phyloP scores from a whole-genome alignment of 2,797 vertebrate species.

The Leucoraja ocellata region DNA sequence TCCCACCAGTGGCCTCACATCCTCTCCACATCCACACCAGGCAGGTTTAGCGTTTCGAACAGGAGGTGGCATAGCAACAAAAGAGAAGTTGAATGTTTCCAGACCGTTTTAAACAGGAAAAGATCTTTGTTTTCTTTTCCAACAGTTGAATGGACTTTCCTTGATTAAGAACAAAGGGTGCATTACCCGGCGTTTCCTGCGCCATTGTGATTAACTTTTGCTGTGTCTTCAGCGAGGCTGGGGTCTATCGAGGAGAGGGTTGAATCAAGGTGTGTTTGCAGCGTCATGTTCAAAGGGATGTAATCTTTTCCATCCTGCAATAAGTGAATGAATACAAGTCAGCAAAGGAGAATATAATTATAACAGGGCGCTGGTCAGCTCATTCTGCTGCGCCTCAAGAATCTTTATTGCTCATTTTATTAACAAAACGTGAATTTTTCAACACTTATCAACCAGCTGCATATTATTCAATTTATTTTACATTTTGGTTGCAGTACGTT shows the following conservation, averaged over 20 bases:
- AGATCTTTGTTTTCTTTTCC: too few species aligned
- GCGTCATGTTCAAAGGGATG: conserved; percentile 80
- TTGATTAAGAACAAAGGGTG: conserved; percentile 5
- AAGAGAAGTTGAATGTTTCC: not conserved
- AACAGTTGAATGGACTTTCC: not conserved
- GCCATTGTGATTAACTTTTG: conserved; percentile 62
- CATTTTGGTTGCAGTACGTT: not conserved
- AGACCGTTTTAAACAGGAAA: too few species aligned
- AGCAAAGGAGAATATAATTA: not conserved
- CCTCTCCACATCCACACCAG: too few species aligned
- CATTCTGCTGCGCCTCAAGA: not conserved
- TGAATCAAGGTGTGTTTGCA: conserved; percentile 63
- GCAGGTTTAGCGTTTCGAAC: not conserved
- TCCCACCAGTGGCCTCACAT: too few species aligned
- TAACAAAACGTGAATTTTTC: not conserved
- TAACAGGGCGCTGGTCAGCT: not conserved
- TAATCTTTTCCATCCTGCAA: conserved; percentile 86
- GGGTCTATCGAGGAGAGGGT: conserved; percentile 46
- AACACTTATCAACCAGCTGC: not conserved
- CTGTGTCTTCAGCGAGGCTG: conserved; percentile 58
- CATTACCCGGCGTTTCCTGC: conserved; percentile 70
- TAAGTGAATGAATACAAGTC: conserved; percentile 44
- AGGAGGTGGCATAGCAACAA: not conserved
- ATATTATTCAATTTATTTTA: not conserved
- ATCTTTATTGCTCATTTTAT: not conserved